phyloP scores from a whole-genome alignment of 1,140 invertebrate species.

The Drosophila novamexicana region DNA sequence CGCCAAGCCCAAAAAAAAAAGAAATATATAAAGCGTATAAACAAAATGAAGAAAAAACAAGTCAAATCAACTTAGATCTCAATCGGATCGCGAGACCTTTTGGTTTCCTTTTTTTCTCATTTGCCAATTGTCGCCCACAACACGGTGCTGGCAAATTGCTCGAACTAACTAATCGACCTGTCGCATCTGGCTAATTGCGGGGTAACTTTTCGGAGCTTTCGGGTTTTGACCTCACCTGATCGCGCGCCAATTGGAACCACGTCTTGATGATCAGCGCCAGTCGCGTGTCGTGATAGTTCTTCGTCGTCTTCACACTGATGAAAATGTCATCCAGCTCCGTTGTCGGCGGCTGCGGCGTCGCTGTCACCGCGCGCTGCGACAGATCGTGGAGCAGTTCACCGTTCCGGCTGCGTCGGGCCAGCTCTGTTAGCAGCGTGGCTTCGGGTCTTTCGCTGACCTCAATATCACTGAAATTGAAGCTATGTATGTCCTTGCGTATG shows the following conservation, averaged over 20 bases:
- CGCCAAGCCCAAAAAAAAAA: conserved; percentile 25
- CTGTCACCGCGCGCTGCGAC: conserved; percentile 77
- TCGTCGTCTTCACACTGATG: conserved; percentile 97
- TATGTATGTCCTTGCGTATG: conserved; percentile 83
- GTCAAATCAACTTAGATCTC: conserved; percentile 2
- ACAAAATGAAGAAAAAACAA: not conserved
- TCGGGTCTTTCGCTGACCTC: conserved; percentile 74
- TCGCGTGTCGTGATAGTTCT: conserved; percentile 92
- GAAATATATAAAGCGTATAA: not conserved
- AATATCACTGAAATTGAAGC: conserved; percentile 83
- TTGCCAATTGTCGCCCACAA: conserved; percentile 71
- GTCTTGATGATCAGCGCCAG: conserved; percentile 95
- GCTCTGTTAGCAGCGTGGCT: conserved; percentile 66
- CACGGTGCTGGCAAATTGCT: conserved; percentile 57
- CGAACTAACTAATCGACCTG: conserved; percentile 48
- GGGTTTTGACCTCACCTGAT: conserved; percentile 89
- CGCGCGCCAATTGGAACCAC: conserved; percentile 95
- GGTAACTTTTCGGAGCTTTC: conserved; percentile 1
- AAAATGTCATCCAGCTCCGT: conserved; percentile 93
- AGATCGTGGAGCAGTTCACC: conserved; percentile 77
- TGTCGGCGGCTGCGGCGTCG: conserved; percentile 88
- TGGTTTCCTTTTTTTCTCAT: conserved; percentile 22
- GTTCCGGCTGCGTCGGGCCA: conserved; percentile 73
- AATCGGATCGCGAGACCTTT: conserved; percentile 1
- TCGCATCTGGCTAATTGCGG: conserved; percentile 33